Conservation (phyloP, 2,888 invertebrate genomes). For the Cataglyphis livida region DNA sequence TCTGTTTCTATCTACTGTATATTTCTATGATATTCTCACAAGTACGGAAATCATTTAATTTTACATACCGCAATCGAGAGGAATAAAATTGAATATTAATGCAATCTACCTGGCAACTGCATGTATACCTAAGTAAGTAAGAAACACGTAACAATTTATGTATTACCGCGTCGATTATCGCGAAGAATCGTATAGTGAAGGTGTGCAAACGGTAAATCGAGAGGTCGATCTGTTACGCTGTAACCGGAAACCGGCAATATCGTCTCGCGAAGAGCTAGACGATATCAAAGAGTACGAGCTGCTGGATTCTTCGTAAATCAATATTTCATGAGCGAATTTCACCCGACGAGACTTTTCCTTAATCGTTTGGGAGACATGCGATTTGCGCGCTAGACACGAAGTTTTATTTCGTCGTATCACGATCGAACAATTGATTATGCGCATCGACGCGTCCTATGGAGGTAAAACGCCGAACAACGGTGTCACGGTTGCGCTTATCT, state of each 20-base stretch:
- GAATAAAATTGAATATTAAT: slow-evolving; percentile 30
- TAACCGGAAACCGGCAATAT: slow-evolving; percentile 30
- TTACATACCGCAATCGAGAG: neutral
- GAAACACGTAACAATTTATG: slow-evolving; percentile 30
- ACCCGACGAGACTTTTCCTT: slow-evolving; percentile 1
- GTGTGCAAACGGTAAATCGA: slow-evolving; percentile 5
- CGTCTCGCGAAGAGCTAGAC: neutral
- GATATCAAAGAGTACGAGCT: neutral
- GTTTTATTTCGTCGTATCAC: slow-evolving; percentile 2
- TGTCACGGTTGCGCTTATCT: slow-evolving; percentile 55
- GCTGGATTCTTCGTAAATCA: slow-evolving; percentile 31
- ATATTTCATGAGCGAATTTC: slow-evolving; percentile 42
- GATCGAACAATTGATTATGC: slow-evolving; percentile 52
- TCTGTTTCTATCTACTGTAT: neutral
- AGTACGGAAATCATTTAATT: neutral
- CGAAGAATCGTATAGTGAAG: neutral
- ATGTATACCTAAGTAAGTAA: neutral
- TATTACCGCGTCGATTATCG: slow-evolving; percentile 16
- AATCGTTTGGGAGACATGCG: slow-evolving; percentile 24
- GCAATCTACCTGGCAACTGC: neutral
- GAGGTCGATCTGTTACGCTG: slow-evolving; percentile 31
- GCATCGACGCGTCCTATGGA: slow-evolving; percentile 8
- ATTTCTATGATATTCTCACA: neutral
- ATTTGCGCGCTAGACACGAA: slow-evolving; percentile 7
- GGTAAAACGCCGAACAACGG: slow-evolving; percentile 40